Evolutionary conservation across 2,888 invertebrate genomes (phyloP), one percentile per base, ranked within the genome.

Genomic region (Tetranychus piercei): DNA sequence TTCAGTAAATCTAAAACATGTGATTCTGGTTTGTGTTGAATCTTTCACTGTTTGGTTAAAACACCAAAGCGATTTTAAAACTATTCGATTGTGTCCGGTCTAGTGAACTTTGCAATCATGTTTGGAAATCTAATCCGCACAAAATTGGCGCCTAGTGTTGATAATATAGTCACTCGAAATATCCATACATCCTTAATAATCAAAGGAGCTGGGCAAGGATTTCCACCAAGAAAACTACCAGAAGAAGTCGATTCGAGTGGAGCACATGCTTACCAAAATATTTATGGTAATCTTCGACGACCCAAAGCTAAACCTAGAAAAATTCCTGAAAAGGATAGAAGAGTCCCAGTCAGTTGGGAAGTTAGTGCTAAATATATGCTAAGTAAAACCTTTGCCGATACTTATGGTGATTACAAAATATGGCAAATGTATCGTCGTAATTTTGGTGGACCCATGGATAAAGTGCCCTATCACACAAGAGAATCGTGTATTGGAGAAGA

Each of bases 371-470:
- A 85, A 79, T 94, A 94, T 81, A 80, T 94, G 79, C 84, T 89
- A 79, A 94, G 93, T 83, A 84, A 87, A 77, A 92, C 94, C 0
- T 95, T 90, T 81, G 85, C 88, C 80, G 84, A 88, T 81, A 89
- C 93, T 0, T 96, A 96, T 81, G 91, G 91, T 5, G 85, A 87
- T 1, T 83, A 88, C 20, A 88, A 89, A 22, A 90, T 96, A 1
- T 96, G 95, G 95, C 86, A 87, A 78, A 85, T 87, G 75, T 96
- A 94, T 81, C 87, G 91, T 76, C 87, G 95, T 76, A 96, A 95
- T 82, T 88, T 88, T 81, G 93, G 90, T 83, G 94, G 94, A 23
- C 84, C 85, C 66, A 84, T 87, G 80, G 22, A 66, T 8, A 44
- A 11, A 20, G 86, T 90, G 20, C 92, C 93, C 0, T 83, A 81